Base-by-base conservation (phyloP, 2,888 invertebrate genomes). In the Leptopilina syphax region DNA sequence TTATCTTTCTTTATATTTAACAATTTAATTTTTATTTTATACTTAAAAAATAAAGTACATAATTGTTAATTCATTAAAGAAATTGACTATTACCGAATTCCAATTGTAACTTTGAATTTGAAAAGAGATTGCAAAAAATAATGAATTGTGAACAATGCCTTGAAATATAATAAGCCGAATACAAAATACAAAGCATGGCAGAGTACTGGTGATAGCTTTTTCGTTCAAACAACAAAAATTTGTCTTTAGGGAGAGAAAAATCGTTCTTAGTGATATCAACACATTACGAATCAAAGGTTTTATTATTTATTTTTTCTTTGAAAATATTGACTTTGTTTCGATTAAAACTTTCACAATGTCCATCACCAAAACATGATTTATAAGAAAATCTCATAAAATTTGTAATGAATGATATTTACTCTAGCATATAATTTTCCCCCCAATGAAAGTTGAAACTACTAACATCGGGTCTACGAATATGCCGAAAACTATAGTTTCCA, bases 381-480 rank as follows among this genome's bases (percentile, higher is more conserved):
- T 9, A n/a, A 9, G n/a, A n/a, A 18, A 1, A 18, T 2, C 9
- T 8, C 18, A 0, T 70, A 70, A 54, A 73, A 57, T 41, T 13
- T n/a, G 57, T 57, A 47, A 27, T 8, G 8, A 34, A 54, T 68
- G 78, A 82, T 80, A 83, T 79, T 84, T 90, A 85, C 79, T 90
- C 73, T 90, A 68, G 90, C 90, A 90, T 90, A 90, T 84, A 68
- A 82, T 79, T 87, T 86, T 90, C 90, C 89, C 90, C 88, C 84
- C 83, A 10, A 76, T 85, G 81, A 83, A 86, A 88, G 78, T 79
- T 66, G 34, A 13, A 7, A 27, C 79, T 77, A 79, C 70, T 85
- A 82, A 79, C 84, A 88, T 82, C 84, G 85, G 90, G 90, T 90
- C 88, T 90, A 90, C 90, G 83, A 82, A 87, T 89, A 89, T 89